Evolutionary conservation across 1,140 invertebrate species (phyloP).

Genomic region (Reticulitermes speratus): DNA sequence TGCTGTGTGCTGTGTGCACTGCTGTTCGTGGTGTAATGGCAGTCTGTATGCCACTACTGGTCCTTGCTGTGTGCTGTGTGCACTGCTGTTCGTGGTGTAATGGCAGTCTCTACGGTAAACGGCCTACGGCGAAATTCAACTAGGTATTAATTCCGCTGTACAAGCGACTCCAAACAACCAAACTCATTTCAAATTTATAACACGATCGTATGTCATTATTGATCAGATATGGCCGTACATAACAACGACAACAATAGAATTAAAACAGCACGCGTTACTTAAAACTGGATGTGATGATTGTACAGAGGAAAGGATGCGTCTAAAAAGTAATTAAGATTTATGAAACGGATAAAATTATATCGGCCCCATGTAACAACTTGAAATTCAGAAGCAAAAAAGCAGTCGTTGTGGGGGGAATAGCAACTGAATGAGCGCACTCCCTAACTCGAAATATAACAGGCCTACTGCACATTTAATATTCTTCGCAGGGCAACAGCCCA

Average conservation of each 20-base stretch:
- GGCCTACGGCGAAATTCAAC: background rate
- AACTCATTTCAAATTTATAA: slow-evolving; percentile 1
- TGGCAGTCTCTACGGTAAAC: background rate
- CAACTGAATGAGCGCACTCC: no score
- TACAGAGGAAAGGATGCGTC: background rate
- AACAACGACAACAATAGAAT: background rate
- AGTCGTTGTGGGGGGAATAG: no score
- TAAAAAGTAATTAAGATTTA: background rate
- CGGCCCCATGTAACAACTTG: no score
- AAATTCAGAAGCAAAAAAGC: no score
- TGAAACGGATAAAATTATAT: background rate
- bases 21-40: no score
- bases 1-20: no score
- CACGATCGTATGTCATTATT: slow-evolving; percentile 3
- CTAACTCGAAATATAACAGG: no score
- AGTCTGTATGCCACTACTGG: no score
- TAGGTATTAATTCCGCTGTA: no score
- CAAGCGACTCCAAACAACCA: background rate
- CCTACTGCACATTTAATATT: no score
- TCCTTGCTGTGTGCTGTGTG: no score
- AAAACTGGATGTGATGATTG: background rate
- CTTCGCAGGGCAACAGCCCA: no score
- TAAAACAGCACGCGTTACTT: background rate
- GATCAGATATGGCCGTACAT: background rate
- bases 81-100: background rate